Conservation (phyloP, 2,113 vertebrate genomes). For the Nothoprocta pentlandii region DNA sequence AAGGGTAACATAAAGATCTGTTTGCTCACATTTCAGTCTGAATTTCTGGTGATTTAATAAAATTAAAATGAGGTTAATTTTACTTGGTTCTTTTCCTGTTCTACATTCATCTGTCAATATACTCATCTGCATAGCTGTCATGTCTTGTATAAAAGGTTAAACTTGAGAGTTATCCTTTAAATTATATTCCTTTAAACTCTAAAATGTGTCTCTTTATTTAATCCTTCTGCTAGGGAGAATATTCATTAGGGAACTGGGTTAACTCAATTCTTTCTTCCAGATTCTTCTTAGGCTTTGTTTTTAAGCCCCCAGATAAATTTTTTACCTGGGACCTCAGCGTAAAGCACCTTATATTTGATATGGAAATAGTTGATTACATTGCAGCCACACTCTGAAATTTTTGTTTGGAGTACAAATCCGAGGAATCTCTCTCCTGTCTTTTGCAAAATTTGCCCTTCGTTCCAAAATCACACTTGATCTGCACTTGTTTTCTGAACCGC, state of each 20-base stretch:
- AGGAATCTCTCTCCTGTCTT: background rate
- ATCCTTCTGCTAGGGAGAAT: background rate
- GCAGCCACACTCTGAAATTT: background rate
- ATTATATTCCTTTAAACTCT: conserved; percentile 31
- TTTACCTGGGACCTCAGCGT: background rate
- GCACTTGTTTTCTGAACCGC: background rate
- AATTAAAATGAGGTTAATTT: background rate
- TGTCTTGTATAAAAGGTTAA: conserved; percentile 13
- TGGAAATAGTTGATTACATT: conserved; percentile 5
- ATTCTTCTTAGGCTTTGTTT: background rate
- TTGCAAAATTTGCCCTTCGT: conserved; percentile 3
- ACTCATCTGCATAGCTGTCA: background rate
- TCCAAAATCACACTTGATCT: background rate
- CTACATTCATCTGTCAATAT: background rate
- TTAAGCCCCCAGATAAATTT: background rate
- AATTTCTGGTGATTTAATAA: background rate
- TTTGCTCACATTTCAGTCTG: background rate
- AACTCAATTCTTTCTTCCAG: background rate
- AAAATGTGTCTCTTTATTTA: conserved; percentile 15
- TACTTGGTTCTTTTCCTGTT: background rate
- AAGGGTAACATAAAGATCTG: background rate
- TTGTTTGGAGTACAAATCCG: background rate
- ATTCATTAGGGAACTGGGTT: background rate
- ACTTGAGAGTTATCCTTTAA: conserved; percentile 18
- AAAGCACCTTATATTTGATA: background rate